Evolutionary conservation across 2,888 invertebrate genomes (phyloP), one percentile per base, ranked within the genome.

Genomic region (Cryptosula pallasiana): DNA sequence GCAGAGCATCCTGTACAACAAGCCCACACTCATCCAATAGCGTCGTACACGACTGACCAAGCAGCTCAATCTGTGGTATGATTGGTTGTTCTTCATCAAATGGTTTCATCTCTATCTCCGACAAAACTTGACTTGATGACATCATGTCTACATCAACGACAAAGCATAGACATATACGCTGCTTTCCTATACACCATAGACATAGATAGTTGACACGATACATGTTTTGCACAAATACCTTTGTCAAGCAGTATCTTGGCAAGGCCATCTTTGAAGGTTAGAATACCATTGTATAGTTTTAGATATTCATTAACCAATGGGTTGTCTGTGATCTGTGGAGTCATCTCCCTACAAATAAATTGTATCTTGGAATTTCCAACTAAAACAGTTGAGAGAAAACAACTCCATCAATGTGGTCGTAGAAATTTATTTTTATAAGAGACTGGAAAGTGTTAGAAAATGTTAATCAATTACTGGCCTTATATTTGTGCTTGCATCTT

Each of bases 101-200:
- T n/a, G 63, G 73, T 1, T 79, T 27, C 0, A 75, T 75, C 58
- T 82, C 81, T 9, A 82, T 72, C 34, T 82, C 83, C 27, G 78
- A 72, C 55, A 81, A 73, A n/a, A 81, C 76, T 73, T 82, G 80
- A 69, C 81, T 77, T 16, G 78, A 77, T 34, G 80, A 78, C 78
- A 80, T 78, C 77, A 80, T 78, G 71, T 81, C 82, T 82, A 77
- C 25, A 77, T n/a, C n/a, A n/a, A n/a, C n/a, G n/a, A n/a, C n/a
- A n/a, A n/a, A n/a, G n/a, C n/a, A n/a, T n/a, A n/a, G n/a, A n/a
- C n/a, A n/a, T n/a, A n/a, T n/a, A n/a, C n/a, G n/a, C n/a, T n/a
- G n/a, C n/a, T n/a, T n/a, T n/a, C n/a, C n/a, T n/a, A n/a, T n/a
- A n/a, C n/a, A n/a, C n/a, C n/a, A n/a, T n/a, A n/a, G n/a, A n/a